A percentile compares a stretch with the other conserved stretches of the same genome.
These are phyloP conservation scores for Oedothorax gibbosus DNA, from an alignment of 1,140 invertebrate species.

Conservation along the genomic window DNA sequence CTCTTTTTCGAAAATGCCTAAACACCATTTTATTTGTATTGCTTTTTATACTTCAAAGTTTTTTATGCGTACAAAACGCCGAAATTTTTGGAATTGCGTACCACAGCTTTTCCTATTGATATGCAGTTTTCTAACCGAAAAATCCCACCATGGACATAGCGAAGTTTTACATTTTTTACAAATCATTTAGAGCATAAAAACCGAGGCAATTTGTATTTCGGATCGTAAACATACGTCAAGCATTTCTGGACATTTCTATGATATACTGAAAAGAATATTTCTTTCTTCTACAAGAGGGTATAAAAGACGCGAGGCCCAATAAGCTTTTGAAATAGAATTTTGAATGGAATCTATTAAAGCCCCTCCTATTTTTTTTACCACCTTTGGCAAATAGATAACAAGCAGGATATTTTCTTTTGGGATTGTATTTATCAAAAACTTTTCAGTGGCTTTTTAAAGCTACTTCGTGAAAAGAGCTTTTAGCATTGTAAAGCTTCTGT, in stretches of 20 bases:
- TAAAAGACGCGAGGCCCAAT: neutral
- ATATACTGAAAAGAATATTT: conserved; percentile 19
- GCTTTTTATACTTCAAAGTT: no score
- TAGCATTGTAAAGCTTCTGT: no score
- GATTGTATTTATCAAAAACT: no score
- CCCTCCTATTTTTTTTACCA: neutral
- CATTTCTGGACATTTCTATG: conserved; percentile 29
- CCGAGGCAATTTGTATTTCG: conserved; percentile 28
- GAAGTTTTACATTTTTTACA: conserved; percentile 4
- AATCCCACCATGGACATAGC: neutral
- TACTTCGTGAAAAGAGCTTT: no score
- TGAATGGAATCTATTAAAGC: neutral
- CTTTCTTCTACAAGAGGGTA: neutral
- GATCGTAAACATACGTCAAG: conserved; percentile 37
- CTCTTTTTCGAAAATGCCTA: no score
- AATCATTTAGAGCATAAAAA: conserved; percentile 38
- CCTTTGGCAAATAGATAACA: neutral
- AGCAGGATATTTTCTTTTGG: neutral
- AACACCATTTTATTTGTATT: no score
- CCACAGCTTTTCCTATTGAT: conserved; percentile 1
- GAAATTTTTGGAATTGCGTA: neutral
- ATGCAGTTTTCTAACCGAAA: conserved; percentile 7
- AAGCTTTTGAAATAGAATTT: neutral
- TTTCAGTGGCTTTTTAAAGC: no score
- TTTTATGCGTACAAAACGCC: neutral